Evolutionary conservation across 2,797 vertebrate species (phyloP).

Genomic region (Tauraco hartlaubi): DNA sequence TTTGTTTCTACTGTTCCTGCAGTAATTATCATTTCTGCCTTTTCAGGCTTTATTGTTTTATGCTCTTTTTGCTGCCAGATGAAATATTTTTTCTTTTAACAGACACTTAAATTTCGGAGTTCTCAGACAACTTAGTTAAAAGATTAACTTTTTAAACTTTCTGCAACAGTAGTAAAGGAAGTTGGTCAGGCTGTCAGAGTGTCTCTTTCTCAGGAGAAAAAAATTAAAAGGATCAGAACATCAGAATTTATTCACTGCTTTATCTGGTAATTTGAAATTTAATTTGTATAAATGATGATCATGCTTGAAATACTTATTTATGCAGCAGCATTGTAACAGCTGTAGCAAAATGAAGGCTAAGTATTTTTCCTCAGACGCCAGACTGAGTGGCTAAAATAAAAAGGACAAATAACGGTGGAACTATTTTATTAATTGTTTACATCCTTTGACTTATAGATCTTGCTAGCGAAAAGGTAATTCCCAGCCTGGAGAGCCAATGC

Average conservation of each 20-base stretch:
- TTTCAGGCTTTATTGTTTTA: slow-evolving; percentile 75
- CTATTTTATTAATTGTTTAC: background rate
- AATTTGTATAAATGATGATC: background rate
- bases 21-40: slow-evolving; percentile 76
- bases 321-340: background rate
- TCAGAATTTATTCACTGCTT: background rate
- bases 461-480: background rate
- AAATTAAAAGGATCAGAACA: background rate
- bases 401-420: background rate
- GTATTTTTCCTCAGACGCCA: slow-evolving; percentile 2
- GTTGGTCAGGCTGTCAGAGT: background rate
- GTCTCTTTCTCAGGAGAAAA: background rate
- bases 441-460: background rate
- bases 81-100: slow-evolving; percentile 57
- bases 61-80: slow-evolving; percentile 61
- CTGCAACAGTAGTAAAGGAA: background rate
- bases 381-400: background rate
- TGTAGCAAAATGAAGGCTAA: slow-evolving; percentile 1
- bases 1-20: slow-evolving; percentile 66
- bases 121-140: slow-evolving; percentile 31
- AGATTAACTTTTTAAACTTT: slow-evolving; percentile 39
- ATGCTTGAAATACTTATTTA: slow-evolving; percentile 9
- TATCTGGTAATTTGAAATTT: slow-evolving; percentile 47
- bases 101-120: slow-evolving; percentile 42
- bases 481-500: background rate